Conservation (phyloP, 2,888 invertebrate species). For the Octonoba sinensis region DNA sequence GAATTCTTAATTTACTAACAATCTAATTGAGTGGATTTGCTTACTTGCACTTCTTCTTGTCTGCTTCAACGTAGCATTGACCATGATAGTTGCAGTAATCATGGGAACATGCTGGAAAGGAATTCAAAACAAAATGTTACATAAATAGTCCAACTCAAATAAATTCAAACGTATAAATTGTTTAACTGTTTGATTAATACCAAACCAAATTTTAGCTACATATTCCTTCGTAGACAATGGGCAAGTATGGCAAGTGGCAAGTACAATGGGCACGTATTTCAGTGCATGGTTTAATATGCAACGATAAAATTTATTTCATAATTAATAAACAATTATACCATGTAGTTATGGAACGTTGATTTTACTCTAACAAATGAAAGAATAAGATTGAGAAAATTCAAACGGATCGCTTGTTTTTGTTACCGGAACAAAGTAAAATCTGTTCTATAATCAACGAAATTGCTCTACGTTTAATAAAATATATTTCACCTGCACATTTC, state of each 20-base stretch:
- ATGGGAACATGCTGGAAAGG: conserved; percentile 76
- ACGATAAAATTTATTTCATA: too few relatives aligned
- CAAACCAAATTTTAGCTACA: too few relatives aligned
- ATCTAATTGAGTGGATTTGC: conserved; percentile 68
- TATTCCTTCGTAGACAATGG: too few relatives aligned
- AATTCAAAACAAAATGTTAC: neutral
- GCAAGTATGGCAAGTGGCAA: too few relatives aligned
- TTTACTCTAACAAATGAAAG: too few relatives aligned
- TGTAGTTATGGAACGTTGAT: too few relatives aligned
- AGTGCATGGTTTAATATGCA: too few relatives aligned
- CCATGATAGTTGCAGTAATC: conserved; percentile 87
- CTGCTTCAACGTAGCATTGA: conserved; percentile 82
- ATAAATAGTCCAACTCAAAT: neutral
- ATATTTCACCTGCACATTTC: conserved; percentile 75
- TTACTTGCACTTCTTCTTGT: conserved; percentile 83
- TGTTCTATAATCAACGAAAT: neutral
- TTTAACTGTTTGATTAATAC: neutral
- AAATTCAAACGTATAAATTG: neutral
- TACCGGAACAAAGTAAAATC: neutral
- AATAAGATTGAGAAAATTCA: neutral
- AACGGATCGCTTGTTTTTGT: neutral
- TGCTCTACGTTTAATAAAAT: neutral
- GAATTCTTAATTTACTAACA: too few relatives aligned
- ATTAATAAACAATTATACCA: too few relatives aligned
- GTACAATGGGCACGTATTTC: too few relatives aligned